Conservation (phyloP, 2,113 vertebrate species). For the Monopterus albus region DNA sequence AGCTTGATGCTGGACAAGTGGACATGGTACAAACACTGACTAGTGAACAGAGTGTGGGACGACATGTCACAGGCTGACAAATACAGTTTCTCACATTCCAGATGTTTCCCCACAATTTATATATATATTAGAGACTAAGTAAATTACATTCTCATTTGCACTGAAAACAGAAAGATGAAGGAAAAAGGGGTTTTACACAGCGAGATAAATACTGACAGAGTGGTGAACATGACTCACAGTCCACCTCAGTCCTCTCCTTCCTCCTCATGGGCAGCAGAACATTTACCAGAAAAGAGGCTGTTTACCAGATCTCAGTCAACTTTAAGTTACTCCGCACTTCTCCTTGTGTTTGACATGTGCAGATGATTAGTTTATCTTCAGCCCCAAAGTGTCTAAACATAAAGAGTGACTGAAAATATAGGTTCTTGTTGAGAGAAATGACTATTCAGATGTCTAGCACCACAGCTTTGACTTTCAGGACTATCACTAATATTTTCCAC, state of each 20-base stretch:
- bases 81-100: too few species aligned
- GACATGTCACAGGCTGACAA: neutral
- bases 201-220: too few species aligned
- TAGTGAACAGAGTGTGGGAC: neutral
- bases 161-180: too few species aligned
- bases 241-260: neutral
- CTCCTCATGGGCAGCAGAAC: neutral
- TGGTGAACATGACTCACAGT: neutral
- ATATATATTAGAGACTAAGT: neutral
- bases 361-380: too few species aligned
- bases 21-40: conserved; percentile 21
- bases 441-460: conserved; percentile 24
- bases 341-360: neutral
- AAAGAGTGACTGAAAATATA: too few species aligned
- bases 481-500: neutral
- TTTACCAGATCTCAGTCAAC: conserved; percentile 3
- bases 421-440: too few species aligned
- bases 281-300: neutral
- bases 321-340: neutral
- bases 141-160: neutral
- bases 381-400: too few species aligned
- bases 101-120: neutral
- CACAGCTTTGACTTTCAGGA: conserved; percentile 2
- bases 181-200: conserved; percentile 7
- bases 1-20: conserved; percentile 11